Conservation (phyloP, 2,888 invertebrate species). For the Anarsia innoxiella region DNA sequence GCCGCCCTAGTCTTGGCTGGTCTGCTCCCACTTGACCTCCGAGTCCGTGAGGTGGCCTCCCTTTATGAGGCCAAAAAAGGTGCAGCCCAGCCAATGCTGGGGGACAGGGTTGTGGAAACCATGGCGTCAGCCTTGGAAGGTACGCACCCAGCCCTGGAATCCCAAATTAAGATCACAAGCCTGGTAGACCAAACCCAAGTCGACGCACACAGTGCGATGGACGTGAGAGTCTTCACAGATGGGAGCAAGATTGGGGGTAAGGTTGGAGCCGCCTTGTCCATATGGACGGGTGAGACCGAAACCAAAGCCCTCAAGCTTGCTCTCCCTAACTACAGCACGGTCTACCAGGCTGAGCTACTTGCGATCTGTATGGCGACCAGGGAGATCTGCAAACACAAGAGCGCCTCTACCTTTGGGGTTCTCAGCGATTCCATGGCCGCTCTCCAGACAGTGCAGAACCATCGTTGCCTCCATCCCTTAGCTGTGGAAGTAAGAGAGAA, state of each 20-base stretch:
- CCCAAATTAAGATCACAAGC: neutral
- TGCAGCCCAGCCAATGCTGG: neutral
- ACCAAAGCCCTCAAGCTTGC: constrained; percentile 3
- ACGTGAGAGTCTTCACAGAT: constrained; percentile 13
- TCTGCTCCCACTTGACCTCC: constrained; percentile 8
- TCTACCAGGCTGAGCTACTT: constrained; percentile 7
- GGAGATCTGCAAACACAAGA: neutral
- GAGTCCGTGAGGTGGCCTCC: constrained; percentile 13
- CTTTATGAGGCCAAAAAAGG: constrained; percentile 18
- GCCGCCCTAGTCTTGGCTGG: constrained; percentile 13
- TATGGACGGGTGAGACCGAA: neutral
- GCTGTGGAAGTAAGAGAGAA: neutral
- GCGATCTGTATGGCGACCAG: neutral
- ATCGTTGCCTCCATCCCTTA: neutral
- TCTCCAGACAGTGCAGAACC: constrained; percentile 4
- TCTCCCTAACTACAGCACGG: constrained; percentile 3
- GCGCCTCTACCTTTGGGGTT: neutral
- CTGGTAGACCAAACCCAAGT: constrained; percentile 1
- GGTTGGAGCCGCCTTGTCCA: constrained; percentile 8
- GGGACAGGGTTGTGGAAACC: constrained; percentile 16
- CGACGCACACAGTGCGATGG: neutral
- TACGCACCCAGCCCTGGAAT: constrained; percentile 9
- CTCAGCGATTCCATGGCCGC: constrained; percentile 1
- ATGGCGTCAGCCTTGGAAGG: neutral
- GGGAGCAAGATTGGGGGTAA: constrained; percentile 17